phyloP scores from a whole-genome alignment of 2,113 vertebrate species.

The Dasyprocta punctata region DNA sequence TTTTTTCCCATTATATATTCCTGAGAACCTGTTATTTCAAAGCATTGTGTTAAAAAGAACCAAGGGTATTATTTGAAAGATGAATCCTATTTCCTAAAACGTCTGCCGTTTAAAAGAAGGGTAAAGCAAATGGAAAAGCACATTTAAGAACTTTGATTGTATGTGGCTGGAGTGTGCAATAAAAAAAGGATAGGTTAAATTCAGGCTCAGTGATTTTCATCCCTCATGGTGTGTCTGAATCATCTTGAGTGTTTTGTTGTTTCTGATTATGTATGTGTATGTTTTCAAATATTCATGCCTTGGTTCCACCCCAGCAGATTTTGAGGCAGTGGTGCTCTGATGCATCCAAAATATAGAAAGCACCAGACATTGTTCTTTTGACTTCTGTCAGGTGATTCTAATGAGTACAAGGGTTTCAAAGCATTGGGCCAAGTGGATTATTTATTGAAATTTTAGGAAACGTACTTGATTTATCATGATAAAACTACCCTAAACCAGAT shows the following conservation, averaged over 20 bases:
- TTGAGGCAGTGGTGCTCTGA: not conserved
- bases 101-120: not conserved
- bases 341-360: not conserved
- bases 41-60: not conserved
- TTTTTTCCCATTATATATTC: not conserved
- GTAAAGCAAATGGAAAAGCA: constrained; percentile 2
- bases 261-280: not conserved
- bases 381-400: not conserved
- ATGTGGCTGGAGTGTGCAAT: not conserved
- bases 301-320: not conserved
- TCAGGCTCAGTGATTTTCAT: not conserved
- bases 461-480: not conserved
- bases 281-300: not conserved
- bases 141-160: constrained; percentile 7
- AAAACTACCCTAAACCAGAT: not conserved
- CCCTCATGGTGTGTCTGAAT: not conserved
- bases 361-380: not conserved
- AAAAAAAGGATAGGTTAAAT: not conserved
- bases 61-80: not conserved
- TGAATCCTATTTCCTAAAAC: not conserved
- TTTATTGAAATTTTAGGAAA: constrained; percentile 24
- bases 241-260: not conserved
- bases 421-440: not conserved
- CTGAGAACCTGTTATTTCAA: not conserved
- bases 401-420: not conserved